Evolutionary conservation across 2,888 invertebrate genomes (phyloP).

Genomic region (Callosobruchus maculatus): DNA sequence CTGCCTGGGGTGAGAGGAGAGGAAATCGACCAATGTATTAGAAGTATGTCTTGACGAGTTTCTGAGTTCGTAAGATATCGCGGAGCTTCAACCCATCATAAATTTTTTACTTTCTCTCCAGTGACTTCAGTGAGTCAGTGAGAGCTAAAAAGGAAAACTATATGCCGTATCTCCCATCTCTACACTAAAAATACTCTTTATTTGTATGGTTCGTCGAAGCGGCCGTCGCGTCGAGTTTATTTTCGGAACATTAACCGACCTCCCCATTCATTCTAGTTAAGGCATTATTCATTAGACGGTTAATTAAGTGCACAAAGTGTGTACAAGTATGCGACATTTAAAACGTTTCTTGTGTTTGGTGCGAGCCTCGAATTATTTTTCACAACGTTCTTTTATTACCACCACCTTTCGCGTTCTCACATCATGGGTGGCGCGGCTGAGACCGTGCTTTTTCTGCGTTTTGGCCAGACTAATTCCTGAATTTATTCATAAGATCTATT

Average conservation of each 20-base stretch:
- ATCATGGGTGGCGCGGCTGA: not conserved
- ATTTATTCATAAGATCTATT: not conserved
- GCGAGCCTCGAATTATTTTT: constrained; percentile 29
- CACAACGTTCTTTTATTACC: constrained; percentile 2
- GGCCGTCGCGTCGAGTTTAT: not conserved
- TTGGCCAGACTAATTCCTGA: not conserved
- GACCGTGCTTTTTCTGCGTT: not conserved
- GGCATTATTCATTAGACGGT: constrained; percentile 19
- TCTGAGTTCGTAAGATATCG: too few species aligned
- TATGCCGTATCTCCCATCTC: not conserved
- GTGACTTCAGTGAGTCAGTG: too few species aligned
- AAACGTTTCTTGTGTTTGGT: constrained; percentile 37
- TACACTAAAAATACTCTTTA: not conserved
- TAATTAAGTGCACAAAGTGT: constrained; percentile 25
- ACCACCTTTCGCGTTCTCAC: not conserved
- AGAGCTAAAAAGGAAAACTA: too few species aligned
- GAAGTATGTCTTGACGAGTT: too few species aligned
- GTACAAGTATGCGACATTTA: constrained; percentile 27
- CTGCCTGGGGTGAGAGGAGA: too few species aligned
- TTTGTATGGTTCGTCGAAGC: not conserved
- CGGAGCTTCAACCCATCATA: too few species aligned
- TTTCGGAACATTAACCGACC: not conserved
- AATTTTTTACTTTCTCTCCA: too few species aligned
- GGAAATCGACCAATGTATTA: too few species aligned
- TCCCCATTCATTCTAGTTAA: constrained; percentile 1